Evolutionary conservation across 2,888 invertebrate species (phyloP).

Genomic region (Drosophila fulvimacula): DNA sequence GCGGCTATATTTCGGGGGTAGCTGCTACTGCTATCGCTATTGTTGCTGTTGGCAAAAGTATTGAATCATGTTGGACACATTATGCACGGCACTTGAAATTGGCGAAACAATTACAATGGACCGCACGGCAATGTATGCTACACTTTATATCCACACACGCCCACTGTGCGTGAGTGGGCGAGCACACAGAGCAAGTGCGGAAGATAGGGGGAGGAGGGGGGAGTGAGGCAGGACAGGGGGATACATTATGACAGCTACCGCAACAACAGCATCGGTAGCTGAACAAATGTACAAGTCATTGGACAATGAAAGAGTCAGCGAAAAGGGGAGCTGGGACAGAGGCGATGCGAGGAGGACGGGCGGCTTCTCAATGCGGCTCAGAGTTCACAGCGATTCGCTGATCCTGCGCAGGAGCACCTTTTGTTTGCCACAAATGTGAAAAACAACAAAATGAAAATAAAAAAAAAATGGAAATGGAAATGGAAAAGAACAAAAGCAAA

Average conservation of each 20-base stretch:
- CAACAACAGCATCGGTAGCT: constrained; percentile 39
- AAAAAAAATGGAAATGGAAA: constrained; percentile 6
- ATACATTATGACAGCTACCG: constrained; percentile 68
- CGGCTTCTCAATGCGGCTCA: constrained; percentile 50
- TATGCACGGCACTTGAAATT: constrained; percentile 78
- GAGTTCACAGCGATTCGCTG: constrained; percentile 71
- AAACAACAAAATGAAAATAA: constrained; percentile 52
- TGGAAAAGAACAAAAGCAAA: constrained; percentile 33
- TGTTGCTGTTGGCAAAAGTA: constrained; percentile 52
- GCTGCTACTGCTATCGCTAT: constrained; percentile 32
- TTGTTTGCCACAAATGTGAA: constrained; percentile 73
- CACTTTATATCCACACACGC: constrained; percentile 54
- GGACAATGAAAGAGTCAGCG: constrained; percentile 54
- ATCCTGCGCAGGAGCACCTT: constrained; percentile 78
- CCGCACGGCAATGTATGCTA: constrained; percentile 67
- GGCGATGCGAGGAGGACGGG: neutral
- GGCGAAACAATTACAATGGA: constrained; percentile 76
- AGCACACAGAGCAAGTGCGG: neutral
- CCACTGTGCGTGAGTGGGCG: constrained; percentile 38
- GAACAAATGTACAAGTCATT: constrained; percentile 74
- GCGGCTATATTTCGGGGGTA: constrained; percentile 60
- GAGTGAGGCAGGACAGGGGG: neutral
- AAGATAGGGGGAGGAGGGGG: neutral
- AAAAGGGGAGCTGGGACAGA: neutral
- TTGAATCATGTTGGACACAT: constrained; percentile 76